Percentiles rank a stretch among this genome's conserved stretches.
These are phyloP conservation scores for Rhodophaea formosa DNA, from an alignment of 2,888 invertebrate genomes.

Conservation along the genomic window DNA sequence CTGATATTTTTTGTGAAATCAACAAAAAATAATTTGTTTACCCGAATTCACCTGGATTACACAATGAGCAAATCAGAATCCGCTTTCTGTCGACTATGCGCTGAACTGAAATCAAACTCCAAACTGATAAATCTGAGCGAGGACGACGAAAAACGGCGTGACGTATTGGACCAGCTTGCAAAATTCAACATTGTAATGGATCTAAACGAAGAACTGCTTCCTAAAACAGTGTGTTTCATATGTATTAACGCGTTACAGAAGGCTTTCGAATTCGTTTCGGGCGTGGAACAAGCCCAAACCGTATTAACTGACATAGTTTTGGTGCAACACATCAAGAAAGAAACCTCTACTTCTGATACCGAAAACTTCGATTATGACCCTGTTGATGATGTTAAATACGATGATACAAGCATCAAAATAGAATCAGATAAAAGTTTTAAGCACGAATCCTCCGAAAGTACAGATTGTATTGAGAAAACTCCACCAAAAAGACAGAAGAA, in stretches of 20 bases:
- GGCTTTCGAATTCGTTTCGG: slow-evolving; percentile 49
- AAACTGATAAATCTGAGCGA: slow-evolving; percentile 45
- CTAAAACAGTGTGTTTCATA: slow-evolving; percentile 53
- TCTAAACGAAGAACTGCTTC: slow-evolving; percentile 40
- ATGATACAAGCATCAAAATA: slow-evolving; percentile 16
- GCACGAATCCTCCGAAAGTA: not conserved
- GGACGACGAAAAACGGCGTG: slow-evolving; percentile 36
- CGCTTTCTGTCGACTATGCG: slow-evolving; percentile 53
- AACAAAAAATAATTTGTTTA: not conserved
- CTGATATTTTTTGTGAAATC: not conserved
- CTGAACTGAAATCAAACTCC: slow-evolving; percentile 43
- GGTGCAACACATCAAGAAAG: slow-evolving; percentile 42
- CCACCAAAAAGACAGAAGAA: slow-evolving; percentile 24
- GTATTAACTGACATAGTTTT: slow-evolving; percentile 38
- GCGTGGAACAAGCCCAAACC: slow-evolving; percentile 51
- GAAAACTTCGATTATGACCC: slow-evolving; percentile 26
- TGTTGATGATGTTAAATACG: slow-evolving; percentile 24
- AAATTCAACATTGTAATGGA: slow-evolving; percentile 47
- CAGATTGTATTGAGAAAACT: not conserved
- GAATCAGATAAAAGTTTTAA: slow-evolving; percentile 24
- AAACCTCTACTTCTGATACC: slow-evolving; percentile 29
- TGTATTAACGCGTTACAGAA: slow-evolving; percentile 49
- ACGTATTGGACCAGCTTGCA: slow-evolving; percentile 44
- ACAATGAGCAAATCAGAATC: slow-evolving; percentile 36
- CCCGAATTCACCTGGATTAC: not conserved